These are phyloP conservation scores for Eulemur coronatus DNA, from an alignment of 2,797 vertebrate species.

Conservation along the genomic window DNA sequence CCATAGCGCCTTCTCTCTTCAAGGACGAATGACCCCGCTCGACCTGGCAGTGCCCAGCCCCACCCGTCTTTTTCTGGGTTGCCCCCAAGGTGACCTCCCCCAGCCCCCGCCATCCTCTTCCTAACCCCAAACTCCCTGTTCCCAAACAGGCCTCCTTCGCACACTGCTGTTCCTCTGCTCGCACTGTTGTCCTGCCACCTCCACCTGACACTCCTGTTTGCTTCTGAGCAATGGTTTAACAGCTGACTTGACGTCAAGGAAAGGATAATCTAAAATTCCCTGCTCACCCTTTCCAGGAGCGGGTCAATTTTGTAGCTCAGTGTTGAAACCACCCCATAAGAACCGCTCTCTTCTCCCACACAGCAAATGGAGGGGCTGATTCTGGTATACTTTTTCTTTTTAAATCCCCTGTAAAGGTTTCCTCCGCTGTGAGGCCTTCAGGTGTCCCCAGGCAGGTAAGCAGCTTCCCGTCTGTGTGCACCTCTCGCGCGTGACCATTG, in stretches of 20 bases:
- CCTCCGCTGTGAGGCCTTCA: not conserved
- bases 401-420: not conserved
- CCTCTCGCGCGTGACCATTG: accelerated
- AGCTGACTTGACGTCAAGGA: not conserved
- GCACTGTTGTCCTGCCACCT: too few species aligned
- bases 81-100: not conserved
- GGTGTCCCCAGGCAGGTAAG: not conserved
- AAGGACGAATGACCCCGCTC: not conserved
- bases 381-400: not conserved
- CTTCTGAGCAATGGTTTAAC: not conserved
- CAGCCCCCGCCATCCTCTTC: accelerated
- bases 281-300: not conserved
- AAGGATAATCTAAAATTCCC: not conserved
- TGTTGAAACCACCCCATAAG: not conserved
- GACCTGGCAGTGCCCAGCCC: not conserved
- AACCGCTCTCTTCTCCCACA: not conserved
- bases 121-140: not conserved
- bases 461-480: not conserved
- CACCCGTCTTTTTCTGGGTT: not conserved
- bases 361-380: not conserved
- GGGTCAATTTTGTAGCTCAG: not conserved
- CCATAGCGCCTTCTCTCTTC: not conserved
- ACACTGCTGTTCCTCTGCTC: not conserved
- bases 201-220: not conserved
- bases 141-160: not conserved